These are phyloP conservation scores for Steinernema hermaphroditum DNA, from an alignment of 2,888 invertebrate genomes.

Conservation along the genomic window DNA sequence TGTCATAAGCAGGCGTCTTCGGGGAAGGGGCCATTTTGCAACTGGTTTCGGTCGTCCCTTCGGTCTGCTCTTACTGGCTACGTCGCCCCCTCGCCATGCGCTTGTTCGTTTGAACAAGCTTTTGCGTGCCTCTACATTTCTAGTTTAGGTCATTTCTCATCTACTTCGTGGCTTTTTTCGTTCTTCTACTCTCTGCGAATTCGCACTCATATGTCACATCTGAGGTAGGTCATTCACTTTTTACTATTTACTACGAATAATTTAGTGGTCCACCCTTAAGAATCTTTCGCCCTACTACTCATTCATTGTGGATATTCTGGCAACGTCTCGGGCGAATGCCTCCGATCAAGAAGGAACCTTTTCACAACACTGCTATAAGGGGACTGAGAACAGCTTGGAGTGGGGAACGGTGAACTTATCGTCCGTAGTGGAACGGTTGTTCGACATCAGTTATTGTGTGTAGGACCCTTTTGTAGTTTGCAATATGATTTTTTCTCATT, in stretches of 20 bases:
- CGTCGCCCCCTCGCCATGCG: too few relatives aligned
- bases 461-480: too few relatives aligned
- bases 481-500: too few relatives aligned
- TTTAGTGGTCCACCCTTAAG: background rate
- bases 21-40: too few relatives aligned
- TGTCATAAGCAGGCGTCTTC: too few relatives aligned
- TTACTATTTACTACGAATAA: background rate
- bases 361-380: background rate
- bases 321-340: background rate
- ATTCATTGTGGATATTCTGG: background rate
- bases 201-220: background rate
- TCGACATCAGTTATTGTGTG: background rate
- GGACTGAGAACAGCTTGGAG: background rate
- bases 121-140: too few relatives aligned
- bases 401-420: background rate
- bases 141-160: background rate
- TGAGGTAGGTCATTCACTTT: background rate
- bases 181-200: background rate
- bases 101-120: too few relatives aligned
- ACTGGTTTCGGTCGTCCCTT: too few relatives aligned
- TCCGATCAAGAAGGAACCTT: background rate
- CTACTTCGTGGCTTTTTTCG: background rate
- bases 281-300: slow-evolving; percentile 5
- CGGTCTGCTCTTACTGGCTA: too few relatives aligned
- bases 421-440: background rate